phyloP scores from a whole-genome alignment of 2,797 vertebrate genomes.

The Ptychadena robeensis region DNA sequence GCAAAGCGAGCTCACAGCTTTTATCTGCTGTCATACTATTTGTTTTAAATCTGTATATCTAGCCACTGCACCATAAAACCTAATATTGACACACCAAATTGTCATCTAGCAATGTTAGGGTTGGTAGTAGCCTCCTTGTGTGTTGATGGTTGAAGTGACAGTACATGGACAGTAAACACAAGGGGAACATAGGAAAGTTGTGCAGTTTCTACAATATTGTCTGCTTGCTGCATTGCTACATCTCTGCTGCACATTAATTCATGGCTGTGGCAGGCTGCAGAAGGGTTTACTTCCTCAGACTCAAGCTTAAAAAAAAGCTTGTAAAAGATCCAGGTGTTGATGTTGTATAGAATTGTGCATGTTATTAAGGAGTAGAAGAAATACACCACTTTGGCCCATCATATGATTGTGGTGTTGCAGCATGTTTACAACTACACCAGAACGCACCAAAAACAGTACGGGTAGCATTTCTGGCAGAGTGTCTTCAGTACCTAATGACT shows the following conservation, averaged over 20 bases:
- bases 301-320: neutral
- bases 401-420: too few species aligned
- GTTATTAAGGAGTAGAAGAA: neutral
- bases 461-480: too few species aligned
- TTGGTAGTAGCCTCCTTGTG: neutral
- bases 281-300: neutral
- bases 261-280: neutral
- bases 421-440: too few species aligned
- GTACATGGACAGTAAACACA: neutral
- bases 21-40: slow-evolving; percentile 5
- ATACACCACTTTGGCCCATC: too few species aligned
- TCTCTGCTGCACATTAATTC: neutral
- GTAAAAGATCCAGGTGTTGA: neutral
- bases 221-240: slow-evolving; percentile 2
- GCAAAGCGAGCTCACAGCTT: too few species aligned
- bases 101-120: neutral
- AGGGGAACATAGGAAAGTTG: slow-evolving; percentile 1
- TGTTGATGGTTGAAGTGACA: slow-evolving; percentile 11
- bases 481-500: too few species aligned
- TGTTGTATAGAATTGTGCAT: neutral
- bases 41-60: slow-evolving; percentile 24
- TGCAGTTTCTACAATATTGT: neutral
- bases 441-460: too few species aligned
- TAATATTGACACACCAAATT: slow-evolving; percentile 42
- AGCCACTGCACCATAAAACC: slow-evolving; percentile 21